Conservation (phyloP, 2,888 invertebrate species). For the Ochropacha duplaris region DNA sequence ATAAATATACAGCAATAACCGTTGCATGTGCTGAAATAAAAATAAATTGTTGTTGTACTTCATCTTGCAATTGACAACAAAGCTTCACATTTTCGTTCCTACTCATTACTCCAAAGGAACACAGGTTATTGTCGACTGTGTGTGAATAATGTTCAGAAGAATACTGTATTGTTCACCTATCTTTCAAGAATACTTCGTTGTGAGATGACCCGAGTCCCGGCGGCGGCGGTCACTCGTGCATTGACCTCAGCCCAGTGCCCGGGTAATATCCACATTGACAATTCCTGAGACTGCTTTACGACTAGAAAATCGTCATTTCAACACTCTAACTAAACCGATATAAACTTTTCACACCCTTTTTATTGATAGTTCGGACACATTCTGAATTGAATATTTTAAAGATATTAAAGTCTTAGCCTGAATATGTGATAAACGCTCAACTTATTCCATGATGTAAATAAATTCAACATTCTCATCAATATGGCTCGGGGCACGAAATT, state of each 20-base stretch:
- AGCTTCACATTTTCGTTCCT: no score
- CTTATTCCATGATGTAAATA: no score
- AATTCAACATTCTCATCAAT: no score
- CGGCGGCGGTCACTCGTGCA: slow-evolving; percentile 61
- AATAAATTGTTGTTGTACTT: not conserved
- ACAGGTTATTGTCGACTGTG: not conserved
- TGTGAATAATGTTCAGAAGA: slow-evolving; percentile 17
- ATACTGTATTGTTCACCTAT: slow-evolving; percentile 22
- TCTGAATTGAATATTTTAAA: not conserved
- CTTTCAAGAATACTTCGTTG: slow-evolving; percentile 29
- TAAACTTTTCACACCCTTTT: not conserved
- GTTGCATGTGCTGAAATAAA: not conserved
- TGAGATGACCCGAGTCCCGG: slow-evolving; percentile 42
- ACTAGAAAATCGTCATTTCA: slow-evolving; percentile 5
- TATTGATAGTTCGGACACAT: not conserved
- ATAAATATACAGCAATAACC: no score
- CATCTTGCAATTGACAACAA: not conserved
- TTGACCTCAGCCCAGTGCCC: slow-evolving; percentile 56
- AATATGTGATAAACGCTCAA: no score
- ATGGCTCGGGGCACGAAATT: no score
- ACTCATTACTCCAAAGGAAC: not conserved
- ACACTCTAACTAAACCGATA: not conserved
- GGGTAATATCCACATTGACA: slow-evolving; percentile 46
- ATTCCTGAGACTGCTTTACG: slow-evolving; percentile 42
- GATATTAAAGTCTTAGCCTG: no score